These are phyloP conservation scores for fruit fly (Drosophila melanogaster) DNA, from an alignment of 1,140 invertebrate genomes.

Conservation along the genomic window Release_6_plus_ISO1_MT NT_037436.4:9675001-9675500, in stretches of 20 bases:
- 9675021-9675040: conserved; percentile 66
- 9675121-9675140: conserved; percentile 16
- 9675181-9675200: conserved; percentile 29
- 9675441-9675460: conserved; percentile 33
- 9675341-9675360: conserved; percentile 30
- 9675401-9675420: conserved; percentile 28
- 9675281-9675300: conserved; percentile 70
- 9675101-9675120: conserved; percentile 65
- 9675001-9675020: conserved; percentile 13
- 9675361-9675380: conserved; percentile 41
- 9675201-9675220: conserved; percentile 21
- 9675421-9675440: conserved; percentile 53
- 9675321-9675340: conserved; percentile 36
- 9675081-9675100: conserved; percentile 59
- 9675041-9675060: conserved; percentile 42
- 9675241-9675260: conserved; percentile 72
- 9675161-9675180: conserved; percentile 14
- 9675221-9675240: conserved; percentile 18
- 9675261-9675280: conserved; percentile 75
- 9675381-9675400: conserved; percentile 23
- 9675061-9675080: conserved; percentile 6
- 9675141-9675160: conserved; percentile 8
- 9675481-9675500: conserved; percentile 61
- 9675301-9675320: conserved; percentile 19
- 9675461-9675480: conserved; percentile 46